These are phyloP conservation scores for Cyclina sinensis DNA, from an alignment of 1,140 invertebrate genomes.

Conservation along the genomic window DNA sequence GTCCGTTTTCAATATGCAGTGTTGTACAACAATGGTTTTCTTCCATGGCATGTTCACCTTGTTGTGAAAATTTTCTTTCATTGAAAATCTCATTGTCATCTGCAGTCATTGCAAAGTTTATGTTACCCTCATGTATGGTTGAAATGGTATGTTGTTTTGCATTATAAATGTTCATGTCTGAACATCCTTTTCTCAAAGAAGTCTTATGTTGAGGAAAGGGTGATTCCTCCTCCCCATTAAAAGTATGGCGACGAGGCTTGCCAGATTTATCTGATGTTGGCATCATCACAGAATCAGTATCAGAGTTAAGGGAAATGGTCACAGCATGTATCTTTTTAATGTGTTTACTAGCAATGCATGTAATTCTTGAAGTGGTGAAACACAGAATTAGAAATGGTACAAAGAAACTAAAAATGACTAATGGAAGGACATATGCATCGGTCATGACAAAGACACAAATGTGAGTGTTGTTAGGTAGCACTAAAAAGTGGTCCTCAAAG, in stretches of 20 bases:
- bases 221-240: neutral
- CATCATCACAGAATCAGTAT: neutral
- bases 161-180: neutral
- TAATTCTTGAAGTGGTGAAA: constrained; percentile 71
- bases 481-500: constrained; percentile 61
- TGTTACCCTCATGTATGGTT: neutral
- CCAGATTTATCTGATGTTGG: neutral
- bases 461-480: constrained; percentile 49
- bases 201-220: neutral
- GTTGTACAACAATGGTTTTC: neutral
- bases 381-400: constrained; percentile 69
- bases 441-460: constrained; percentile 69
- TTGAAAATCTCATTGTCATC: neutral
- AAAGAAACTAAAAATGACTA: constrained; percentile 66
- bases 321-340: constrained; percentile 63
- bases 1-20: neutral
- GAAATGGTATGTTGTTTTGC: neutral
- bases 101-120: neutral
- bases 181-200: neutral
- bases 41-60: neutral
- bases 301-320: neutral
- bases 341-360: constrained; percentile 69
- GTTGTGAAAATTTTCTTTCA: neutral
- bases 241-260: neutral
- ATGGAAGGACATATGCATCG: constrained; percentile 65